Conservation (phyloP, 2,797 vertebrate species). For the Ataeniobius toweri region DNA sequence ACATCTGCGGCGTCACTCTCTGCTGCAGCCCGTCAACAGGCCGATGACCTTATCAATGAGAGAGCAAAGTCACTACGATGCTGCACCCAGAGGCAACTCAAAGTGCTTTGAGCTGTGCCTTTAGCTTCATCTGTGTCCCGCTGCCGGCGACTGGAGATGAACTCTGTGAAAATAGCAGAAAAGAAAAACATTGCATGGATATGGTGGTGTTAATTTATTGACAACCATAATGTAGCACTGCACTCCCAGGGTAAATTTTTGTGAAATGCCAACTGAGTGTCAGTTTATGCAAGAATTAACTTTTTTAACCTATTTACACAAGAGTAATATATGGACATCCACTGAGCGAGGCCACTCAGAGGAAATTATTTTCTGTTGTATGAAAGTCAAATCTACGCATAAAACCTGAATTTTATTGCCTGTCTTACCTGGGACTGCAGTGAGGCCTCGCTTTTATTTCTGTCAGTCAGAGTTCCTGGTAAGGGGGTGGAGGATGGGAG, state of each 20-base stretch:
- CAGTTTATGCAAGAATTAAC: conserved; percentile 34
- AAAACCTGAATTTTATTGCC: conserved; percentile 37
- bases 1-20: conserved; percentile 51
- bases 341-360: conserved; percentile 8
- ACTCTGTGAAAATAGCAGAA: conserved; percentile 41
- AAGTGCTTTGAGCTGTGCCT: conserved; percentile 21
- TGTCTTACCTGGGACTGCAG: conserved; percentile 43
- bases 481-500: conserved; percentile 2
- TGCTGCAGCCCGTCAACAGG: conserved; percentile 60
- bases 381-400: conserved; percentile 24
- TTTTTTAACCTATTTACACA: conserved; percentile 30
- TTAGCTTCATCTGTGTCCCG: conserved; percentile 15
- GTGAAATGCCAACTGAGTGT: conserved; percentile 47
- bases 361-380: conserved; percentile 37
- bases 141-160: conserved; percentile 18
- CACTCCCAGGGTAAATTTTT: conserved; percentile 41
- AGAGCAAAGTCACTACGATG: conserved; percentile 73
- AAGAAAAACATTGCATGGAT: conserved; percentile 35
- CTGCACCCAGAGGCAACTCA: conserved; percentile 36
- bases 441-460: conserved; percentile 53
- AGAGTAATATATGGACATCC: conserved; percentile 32
- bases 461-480: conserved; percentile 31
- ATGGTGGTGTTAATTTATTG: conserved; percentile 55
- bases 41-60: conserved; percentile 80
- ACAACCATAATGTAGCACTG: conserved; percentile 59